A percentile compares a stretch with the other conserved stretches of the same genome.
phyloP scores from a whole-genome alignment of 1,140 invertebrate species.

The Globodera rostochiensis region DNA sequence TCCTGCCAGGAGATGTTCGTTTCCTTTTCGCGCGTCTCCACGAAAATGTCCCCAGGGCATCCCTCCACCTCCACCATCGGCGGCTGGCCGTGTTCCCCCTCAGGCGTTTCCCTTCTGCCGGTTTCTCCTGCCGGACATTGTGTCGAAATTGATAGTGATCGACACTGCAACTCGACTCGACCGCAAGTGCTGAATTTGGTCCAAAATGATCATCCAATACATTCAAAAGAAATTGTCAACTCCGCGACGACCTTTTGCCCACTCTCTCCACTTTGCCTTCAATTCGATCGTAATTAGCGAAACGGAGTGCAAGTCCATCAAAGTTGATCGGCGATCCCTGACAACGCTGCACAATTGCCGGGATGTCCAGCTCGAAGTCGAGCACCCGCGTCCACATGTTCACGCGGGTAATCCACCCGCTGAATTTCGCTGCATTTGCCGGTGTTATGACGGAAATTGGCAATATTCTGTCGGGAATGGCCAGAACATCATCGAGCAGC shows the following conservation, averaged over 20 bases:
- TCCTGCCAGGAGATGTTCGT: conserved; percentile 91
- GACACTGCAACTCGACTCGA: conserved; percentile 62
- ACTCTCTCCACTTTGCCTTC: conserved; percentile 62
- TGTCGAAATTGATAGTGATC: neutral
- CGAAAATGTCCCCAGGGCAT: conserved; percentile 89
- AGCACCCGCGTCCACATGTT: conserved; percentile 89
- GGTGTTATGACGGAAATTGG: neutral
- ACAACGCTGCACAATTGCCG: conserved; percentile 73
- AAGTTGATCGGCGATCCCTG: conserved; percentile 71
- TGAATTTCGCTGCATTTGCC: conserved; percentile 71
- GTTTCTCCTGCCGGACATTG: neutral
- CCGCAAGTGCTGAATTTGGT: conserved; percentile 50
- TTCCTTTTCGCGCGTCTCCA: conserved; percentile 86
- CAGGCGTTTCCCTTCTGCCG: conserved; percentile 7
- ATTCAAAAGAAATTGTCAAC: neutral
- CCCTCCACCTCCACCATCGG: conserved; percentile 82
- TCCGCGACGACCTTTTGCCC: conserved; percentile 36
- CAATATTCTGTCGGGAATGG: conserved; percentile 3
- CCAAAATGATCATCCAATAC: neutral
- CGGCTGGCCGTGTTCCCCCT: conserved; percentile 73
- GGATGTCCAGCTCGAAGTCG: conserved; percentile 87
- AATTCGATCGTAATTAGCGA: conserved; percentile 84
- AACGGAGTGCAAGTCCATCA: conserved; percentile 81
- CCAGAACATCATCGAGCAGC: neutral
- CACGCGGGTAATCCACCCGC: conserved; percentile 88